Base-by-base conservation (phyloP, 2,797 vertebrate genomes). In the Salmo trutta region DNA sequence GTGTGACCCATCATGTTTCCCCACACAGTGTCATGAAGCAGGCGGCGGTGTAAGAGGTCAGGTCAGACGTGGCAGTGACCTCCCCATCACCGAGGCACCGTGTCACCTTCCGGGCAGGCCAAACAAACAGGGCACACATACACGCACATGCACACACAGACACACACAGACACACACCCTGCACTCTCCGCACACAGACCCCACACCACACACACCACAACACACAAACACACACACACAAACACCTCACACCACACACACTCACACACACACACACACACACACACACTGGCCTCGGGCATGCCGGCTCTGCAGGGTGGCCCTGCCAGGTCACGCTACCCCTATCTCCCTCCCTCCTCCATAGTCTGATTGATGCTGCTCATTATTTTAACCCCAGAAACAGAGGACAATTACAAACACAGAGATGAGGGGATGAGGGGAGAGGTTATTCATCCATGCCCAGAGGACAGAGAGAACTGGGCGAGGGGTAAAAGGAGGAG, bases 91-190 rank as follows among this genome's bases (percentile, higher is more conserved):
- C 67, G 67, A 71, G 72, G 89, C 88, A 84, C 82, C 53, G 87
- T 91, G 92, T 93, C 93, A 92, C 87, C 88, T 86, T 89, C 78
- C 85, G 88, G 87, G 87, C 89, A 89, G 81, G 78, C 89, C 88
- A 92, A 93, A 94, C 91, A 93, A 92, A 91, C 93, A 93, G 74
- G 87, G 88, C 84, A 89, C 81, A 87, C 89, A 62, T 19, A 56
- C 56, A 62, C n/a, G 21, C n/a, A n/a, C 6, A 56, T 5, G 1
- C 19, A 56, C 56, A 21, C n/a, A 62, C 56, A 59, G 14, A n/a
- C 36, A n/a, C 2, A n/a, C 15, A 4, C n/a, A 1, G 5, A n/a
- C 17, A 59, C 17, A 59, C 56, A 59, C 53, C 1, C 53, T 0
- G 3, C 16, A 4, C 53, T 16, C 53, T 19, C 53, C 53, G n/a